Evolutionary conservation across 2,113 vertebrate species (phyloP), one percentile per base, ranked within the genome.

Genomic region (Donacobius atricapilla): DNA sequence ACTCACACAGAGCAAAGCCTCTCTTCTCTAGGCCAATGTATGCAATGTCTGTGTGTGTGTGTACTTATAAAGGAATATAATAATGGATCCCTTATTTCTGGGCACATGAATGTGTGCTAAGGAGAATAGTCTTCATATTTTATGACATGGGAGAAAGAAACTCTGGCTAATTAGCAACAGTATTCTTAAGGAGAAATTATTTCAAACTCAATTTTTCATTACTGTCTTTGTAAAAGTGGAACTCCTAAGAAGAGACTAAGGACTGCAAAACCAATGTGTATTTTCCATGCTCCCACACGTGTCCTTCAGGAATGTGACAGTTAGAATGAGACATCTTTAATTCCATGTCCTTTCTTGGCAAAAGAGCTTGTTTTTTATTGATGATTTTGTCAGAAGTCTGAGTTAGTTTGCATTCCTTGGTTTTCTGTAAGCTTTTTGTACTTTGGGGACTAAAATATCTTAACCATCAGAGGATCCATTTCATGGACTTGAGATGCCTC

Each of bases 221-320:
- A 33, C 12, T 54, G 35, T 42, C 51, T 75, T 50, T 50, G 68
- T 31, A 58, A 76, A 80, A 48, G 44, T 37, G 47, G 25, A 71
- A 15, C 31, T 44, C 61, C 40, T 0, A 1, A 27, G 39, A 37
- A 50, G 48, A 44, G 9, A 18, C 5, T 6, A 5, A 23, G 63
- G 37, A 40, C 45, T 69, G 45, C 60, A 51, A 39, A 89, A 16
- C 27, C 48, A 37, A 6, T 0, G 1, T 63, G 31, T 2, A 1
- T 28, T 88, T 53, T n/a, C 45, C 16, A 0, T 3, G 7, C 54
- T 85, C 31, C 23, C 45, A 56, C 48, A n/a, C 1, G 0, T 13
- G 9, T 79, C 53, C 81, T 51, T 77, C n/a, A 53, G 79, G n/a
- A 65, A 25, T 63, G 42, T 63, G 71, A n/a, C 37, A 57, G 7